Base-by-base conservation (phyloP, 2,888 invertebrate genomes). In the Argyra leucocephala region DNA sequence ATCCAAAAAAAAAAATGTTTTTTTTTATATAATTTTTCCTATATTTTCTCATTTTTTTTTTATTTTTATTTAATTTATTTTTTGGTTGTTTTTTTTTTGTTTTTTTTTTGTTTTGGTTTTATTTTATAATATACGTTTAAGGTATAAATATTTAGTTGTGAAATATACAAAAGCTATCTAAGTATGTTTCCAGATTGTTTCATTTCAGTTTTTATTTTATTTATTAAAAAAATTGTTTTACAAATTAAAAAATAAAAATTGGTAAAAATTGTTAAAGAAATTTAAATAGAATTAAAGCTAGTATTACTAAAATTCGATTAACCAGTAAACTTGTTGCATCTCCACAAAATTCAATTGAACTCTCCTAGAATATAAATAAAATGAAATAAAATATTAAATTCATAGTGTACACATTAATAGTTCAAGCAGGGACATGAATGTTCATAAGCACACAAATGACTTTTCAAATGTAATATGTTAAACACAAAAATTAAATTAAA, bases 321-420 rank as follows among this genome's bases (percentile, higher is more conserved):
- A 73, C 71, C 68, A 74, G 73, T 61, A 76, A 68, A 63, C 70
- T 70, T 66, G 72, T 74, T 18, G 77, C 82, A 69, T 82, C 80
- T 60, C 87, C 87, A 71, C 87, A 88, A 78, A 87, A 82, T 73
- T 86, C 85, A 66, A 87, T 87, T 73, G 84, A 83, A 76, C 86
- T 86, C 73, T 88, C 87, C 87, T 78, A 71, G 22, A 70, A 67
- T 23, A 61, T n/a, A 66, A 61, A 62, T 22, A 6, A 48, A 7
- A 31, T 7, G 31, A 31, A 6, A 31, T 10, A 6, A 31, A 31
- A 6, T 31, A 26, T 26, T 26, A 6, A 26, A 26, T 26, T 26
- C 4, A 26, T 26, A 26, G 9, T 26, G 4, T 4, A 36, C 15
- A 23, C 7, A 57, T n/a, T 7, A 57, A 57, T 37, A 10, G 7